phyloP scores from a whole-genome alignment of 2,888 invertebrate genomes.

The Hecatera dysodea region DNA sequence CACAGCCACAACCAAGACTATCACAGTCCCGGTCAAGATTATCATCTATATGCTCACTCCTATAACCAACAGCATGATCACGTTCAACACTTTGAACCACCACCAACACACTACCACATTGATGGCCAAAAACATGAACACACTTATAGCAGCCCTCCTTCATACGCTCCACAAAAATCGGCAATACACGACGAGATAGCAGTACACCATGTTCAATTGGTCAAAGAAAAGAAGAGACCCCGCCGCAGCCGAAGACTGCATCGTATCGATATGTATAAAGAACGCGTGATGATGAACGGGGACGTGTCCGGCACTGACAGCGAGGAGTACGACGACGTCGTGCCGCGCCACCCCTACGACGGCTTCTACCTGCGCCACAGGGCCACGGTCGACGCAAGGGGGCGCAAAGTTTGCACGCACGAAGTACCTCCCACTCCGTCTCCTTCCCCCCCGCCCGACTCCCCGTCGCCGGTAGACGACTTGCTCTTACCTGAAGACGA shows the following conservation, averaged over 20 bases:
- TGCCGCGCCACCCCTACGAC: constrained; percentile 89
- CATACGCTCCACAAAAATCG: constrained; percentile 29
- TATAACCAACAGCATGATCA: constrained; percentile 38
- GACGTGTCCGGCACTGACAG: constrained; percentile 77
- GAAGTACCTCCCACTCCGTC: constrained; percentile 84
- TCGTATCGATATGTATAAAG: constrained; percentile 63
- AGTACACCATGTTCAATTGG: constrained; percentile 76
- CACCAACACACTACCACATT: constrained; percentile 18
- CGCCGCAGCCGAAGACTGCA: constrained; percentile 64
- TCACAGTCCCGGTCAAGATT: constrained; percentile 36
- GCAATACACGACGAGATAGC: constrained; percentile 62
- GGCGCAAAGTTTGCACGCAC: constrained; percentile 86
- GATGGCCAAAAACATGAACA: constrained; percentile 35
- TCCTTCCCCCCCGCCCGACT: constrained; percentile 75
- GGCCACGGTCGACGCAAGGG: constrained; percentile 81
- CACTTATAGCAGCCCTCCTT: constrained; percentile 13
- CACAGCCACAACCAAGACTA: constrained; percentile 47
- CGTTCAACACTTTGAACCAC: constrained; percentile 35
- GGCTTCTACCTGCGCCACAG: constrained; percentile 87
- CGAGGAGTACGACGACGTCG: constrained; percentile 78
- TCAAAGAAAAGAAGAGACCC: constrained; percentile 68
- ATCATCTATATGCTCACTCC: constrained; percentile 46
- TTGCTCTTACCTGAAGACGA: constrained; percentile 65
- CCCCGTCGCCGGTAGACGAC: constrained; percentile 71
- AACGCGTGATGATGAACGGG: constrained; percentile 74